phyloP scores from a whole-genome alignment of 1,140 invertebrate species.

The Orussus abietinus region DNA sequence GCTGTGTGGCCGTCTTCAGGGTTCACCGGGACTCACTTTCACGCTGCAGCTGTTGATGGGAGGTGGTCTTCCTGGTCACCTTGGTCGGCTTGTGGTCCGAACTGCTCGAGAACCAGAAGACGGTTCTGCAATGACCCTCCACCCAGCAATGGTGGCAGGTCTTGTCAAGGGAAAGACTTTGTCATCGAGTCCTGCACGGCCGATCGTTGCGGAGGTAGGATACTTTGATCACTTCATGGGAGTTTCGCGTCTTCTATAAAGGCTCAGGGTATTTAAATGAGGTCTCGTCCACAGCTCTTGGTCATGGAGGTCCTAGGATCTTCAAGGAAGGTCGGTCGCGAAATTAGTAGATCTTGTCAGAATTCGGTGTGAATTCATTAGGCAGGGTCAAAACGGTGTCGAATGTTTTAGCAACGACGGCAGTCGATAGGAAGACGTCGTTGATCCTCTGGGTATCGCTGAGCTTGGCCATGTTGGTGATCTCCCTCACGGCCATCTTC shows the following conservation, averaged over 20 bases:
- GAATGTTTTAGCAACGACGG: conserved; percentile 22
- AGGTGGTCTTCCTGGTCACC: conserved; percentile 76
- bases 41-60: conserved; percentile 16
- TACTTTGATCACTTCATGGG: conserved; percentile 10
- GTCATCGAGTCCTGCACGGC: conserved; percentile 52
- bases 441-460: conserved; percentile 81
- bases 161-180: conserved; percentile 36
- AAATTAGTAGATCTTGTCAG: background rate
- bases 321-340: conserved; percentile 31
- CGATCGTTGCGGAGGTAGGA: conserved; percentile 50
- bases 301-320: conserved; percentile 28
- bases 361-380: too few species aligned
- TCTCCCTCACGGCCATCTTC: conserved; percentile 68
- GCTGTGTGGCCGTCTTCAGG: too few species aligned
- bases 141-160: conserved; percentile 54
- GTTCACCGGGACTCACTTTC: conserved; percentile 3
- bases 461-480: conserved; percentile 73
- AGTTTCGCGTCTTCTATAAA: background rate
- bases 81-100: conserved; percentile 77
- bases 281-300: conserved; percentile 23
- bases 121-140: conserved; percentile 65
- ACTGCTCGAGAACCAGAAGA: conserved; percentile 65
- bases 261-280: background rate
- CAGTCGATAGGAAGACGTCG: conserved; percentile 54
- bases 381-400: too few species aligned